Evolutionary conservation across 2,113 vertebrate genomes (phyloP), one percentile per base, ranked within the genome.

Genomic region (Collichthys lucidus): DNA sequence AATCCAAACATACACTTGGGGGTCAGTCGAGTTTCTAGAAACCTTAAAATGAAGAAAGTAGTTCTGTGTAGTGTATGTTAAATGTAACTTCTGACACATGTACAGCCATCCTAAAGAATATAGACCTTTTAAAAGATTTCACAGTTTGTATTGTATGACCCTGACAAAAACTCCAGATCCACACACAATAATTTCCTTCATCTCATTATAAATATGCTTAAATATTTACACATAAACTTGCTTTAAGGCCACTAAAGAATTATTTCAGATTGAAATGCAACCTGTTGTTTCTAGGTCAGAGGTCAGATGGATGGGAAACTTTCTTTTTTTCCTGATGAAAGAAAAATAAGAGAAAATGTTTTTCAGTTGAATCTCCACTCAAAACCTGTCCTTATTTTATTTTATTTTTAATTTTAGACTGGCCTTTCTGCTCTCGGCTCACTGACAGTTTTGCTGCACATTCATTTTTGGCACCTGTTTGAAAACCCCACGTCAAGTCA

Each of bases 391-490:
- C 0, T 44, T 24, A 1, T 62, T 14, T 24, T 19, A 9, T 72
- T 12, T 20, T 22, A 15, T 35, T 47, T 42, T 68, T 46, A 9
- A 1, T 75, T 60, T 74, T 4, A 42, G 3, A 3, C 11, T 56
- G 46, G 0, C 1, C 0, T 15, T 67, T 68, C 35, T 35, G 20
- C 42, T 40, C 24, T 68, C 14, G n/a, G 20, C 31, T 4, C 24
- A 22, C 2, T 66, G 29, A 59, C 65, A 35, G 3, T 60, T 74
- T 64, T 55, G 52, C 68, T 74, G 66, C 56, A 74, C 72, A 35
- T 61, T 75, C 52, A 75, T 10, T 71, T 80, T 72, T 75, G 26
- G 40, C 70, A 79, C 77, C 80, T 83, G 62, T 75, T 75, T 50
- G 20, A 11, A 63, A 55, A 4, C n/a, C n/a, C 11, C 14, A 4